phyloP scores from a whole-genome alignment of 2,797 vertebrate genomes.

The Mycteria americana region DNA sequence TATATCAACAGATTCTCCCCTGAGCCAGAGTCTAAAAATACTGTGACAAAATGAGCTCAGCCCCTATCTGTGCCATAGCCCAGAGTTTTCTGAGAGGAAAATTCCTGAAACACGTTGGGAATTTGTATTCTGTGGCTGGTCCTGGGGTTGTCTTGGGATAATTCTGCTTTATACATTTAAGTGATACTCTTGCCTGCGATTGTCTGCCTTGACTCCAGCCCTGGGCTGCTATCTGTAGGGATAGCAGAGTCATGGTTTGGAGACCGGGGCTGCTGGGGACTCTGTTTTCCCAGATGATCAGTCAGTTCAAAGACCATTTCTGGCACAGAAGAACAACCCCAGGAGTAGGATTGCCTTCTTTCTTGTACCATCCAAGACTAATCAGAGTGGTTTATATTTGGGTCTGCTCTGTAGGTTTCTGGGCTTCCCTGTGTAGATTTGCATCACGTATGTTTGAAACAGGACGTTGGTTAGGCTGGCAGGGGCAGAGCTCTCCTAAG shows the following conservation, averaged over 20 bases:
- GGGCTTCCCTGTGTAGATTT: neutral
- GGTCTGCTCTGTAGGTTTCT: neutral
- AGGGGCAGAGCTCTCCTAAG: neutral
- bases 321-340: neutral
- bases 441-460: neutral
- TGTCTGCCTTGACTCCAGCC: neutral
- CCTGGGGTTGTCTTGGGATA: neutral
- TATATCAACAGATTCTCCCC: neutral
- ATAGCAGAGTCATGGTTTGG: neutral
- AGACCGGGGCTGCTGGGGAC: neutral
- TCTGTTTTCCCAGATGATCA: neutral
- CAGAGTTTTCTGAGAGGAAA: neutral
- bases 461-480: neutral
- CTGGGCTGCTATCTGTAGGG: neutral
- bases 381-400: neutral
- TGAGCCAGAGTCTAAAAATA: constrained; percentile 16
- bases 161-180: neutral
- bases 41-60: neutral
- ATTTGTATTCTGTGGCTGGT: neutral
- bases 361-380: neutral
- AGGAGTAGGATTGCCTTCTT: neutral
- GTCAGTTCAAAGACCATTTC: accelerated
- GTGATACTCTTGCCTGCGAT: accelerated
- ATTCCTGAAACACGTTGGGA: neutral
- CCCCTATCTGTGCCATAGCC: neutral